Evolutionary conservation across 2,888 invertebrate genomes (phyloP), one percentile per base, ranked within the genome.

Genomic region (Autographa pulchrina): DNA sequence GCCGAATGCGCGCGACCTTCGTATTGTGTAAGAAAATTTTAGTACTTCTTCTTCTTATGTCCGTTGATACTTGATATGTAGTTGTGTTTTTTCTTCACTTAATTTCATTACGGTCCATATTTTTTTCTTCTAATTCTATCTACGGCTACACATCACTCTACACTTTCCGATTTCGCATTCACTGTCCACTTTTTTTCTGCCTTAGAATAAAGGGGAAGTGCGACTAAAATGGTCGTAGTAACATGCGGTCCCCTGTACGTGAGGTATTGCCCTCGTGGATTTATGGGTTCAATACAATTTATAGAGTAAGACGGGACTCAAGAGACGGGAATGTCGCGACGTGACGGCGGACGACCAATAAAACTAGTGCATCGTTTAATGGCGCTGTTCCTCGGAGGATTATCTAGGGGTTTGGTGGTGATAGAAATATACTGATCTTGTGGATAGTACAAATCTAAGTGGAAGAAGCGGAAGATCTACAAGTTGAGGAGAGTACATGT

Each of bases 311-410:
- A 75, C 67, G 78, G 84, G 77, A 80, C 76, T 66, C 73, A 65
- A 13, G 83, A 80, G 82, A 87, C 75, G 78, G 85, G 85, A 89
- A 89, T 88, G 87, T 85, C 82, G 73, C 87, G 86, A 88, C 85
- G 88, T 88, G 90, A 85, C 82, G 80, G 68, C 66, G 68, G 73
- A 77, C 68, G 62, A 62, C 75, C 43, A 79, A 77, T 84, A 79
- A 81, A 82, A 77, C 65, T 73, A 64, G 75, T 77, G 75, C 74
- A 82, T 71, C 59, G 43, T 63, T 73, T 72, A 69, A 63, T 65
- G 68, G 43, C 11, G 61, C 11, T 56, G 54, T 25, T 31, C 61
- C 66, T 56, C 25, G 65, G 63, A 43, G 58, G 64, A 68, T 74
- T 60, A 65, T 68, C 43, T 69, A 18, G 38, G 41, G 63, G 25